A percentile compares a stretch with the other conserved stretches of the same genome.
phyloP scores from a whole-genome alignment of 2,113 vertebrate species.

The Actenoides hombroni region DNA sequence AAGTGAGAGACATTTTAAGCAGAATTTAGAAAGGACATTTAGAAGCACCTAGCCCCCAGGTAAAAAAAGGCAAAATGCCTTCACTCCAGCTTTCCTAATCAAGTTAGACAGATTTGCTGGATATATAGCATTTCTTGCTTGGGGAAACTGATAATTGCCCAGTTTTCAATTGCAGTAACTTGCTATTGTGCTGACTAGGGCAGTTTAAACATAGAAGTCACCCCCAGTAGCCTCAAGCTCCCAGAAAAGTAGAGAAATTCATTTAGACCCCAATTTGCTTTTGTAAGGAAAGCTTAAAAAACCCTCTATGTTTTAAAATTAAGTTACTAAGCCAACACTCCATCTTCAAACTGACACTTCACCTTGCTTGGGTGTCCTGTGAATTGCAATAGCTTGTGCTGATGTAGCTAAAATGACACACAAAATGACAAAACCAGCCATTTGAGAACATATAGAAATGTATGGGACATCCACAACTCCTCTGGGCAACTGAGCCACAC shows the following conservation, averaged over 20 bases:
- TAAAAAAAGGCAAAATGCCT: neutral
- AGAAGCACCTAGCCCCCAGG: neutral
- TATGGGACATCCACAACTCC: neutral
- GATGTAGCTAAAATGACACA: neutral
- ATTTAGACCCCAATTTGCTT: neutral
- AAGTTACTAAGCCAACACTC: constrained; percentile 42
- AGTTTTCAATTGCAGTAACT: neutral
- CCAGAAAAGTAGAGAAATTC: constrained; percentile 14
- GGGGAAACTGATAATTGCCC: constrained; percentile 31
- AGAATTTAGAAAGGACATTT: neutral
- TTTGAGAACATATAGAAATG: neutral
- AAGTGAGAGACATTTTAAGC: neutral
- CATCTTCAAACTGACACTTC: constrained; percentile 19
- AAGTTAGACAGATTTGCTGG: constrained; percentile 32
- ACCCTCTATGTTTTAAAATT: constrained; percentile 29
- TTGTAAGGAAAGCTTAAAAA: constrained; percentile 29
- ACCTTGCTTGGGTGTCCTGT: neutral
- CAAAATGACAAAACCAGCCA: neutral
- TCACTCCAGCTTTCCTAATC: constrained; percentile 14
- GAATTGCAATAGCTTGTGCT: neutral
- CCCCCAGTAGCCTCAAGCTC: neutral
- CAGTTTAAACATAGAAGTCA: constrained; percentile 35
- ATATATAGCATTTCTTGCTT: neutral
- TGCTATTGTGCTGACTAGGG: constrained; percentile 2
- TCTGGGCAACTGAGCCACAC: neutral